These are phyloP conservation scores for Tretioscincus oriximinensis DNA, from an alignment of 2,113 vertebrate species.

Conservation along the genomic window DNA sequence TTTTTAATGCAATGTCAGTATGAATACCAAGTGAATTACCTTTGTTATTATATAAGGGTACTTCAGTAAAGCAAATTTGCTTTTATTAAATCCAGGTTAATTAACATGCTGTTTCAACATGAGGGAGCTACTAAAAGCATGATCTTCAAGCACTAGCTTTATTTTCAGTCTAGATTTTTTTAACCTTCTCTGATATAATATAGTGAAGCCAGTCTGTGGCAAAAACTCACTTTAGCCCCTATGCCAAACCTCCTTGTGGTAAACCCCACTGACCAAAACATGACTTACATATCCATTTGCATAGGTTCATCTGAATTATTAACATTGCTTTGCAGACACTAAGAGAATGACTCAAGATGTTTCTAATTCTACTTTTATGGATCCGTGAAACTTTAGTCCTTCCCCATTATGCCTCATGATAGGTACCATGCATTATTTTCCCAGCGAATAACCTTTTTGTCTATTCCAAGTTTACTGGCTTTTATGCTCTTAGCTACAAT, in stretches of 20 bases:
- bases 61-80: constrained; percentile 11
- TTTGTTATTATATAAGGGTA: neutral
- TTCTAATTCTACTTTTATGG: neutral
- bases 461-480: too few relatives aligned
- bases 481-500: too few relatives aligned
- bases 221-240: neutral
- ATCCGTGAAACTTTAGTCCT: neutral
- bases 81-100: constrained; percentile 9
- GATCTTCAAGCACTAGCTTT: neutral
- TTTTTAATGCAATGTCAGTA: neutral
- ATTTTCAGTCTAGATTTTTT: neutral
- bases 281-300: neutral
- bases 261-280: neutral
- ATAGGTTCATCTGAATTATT: too few relatives aligned
- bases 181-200: neutral
- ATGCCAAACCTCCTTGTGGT: neutral
- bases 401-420: too few relatives aligned
- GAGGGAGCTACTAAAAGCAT: neutral
- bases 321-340: too few relatives aligned
- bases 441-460: too few relatives aligned
- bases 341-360: neutral
- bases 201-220: neutral
- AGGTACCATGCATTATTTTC: too few relatives aligned
- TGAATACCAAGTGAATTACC: constrained; percentile 4
- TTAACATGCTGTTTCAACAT: constrained; percentile 9